Evolutionary conservation across 2,888 invertebrate genomes (phyloP), one percentile per base, ranked within the genome.

Genomic region (Acronicta leporina): DNA sequence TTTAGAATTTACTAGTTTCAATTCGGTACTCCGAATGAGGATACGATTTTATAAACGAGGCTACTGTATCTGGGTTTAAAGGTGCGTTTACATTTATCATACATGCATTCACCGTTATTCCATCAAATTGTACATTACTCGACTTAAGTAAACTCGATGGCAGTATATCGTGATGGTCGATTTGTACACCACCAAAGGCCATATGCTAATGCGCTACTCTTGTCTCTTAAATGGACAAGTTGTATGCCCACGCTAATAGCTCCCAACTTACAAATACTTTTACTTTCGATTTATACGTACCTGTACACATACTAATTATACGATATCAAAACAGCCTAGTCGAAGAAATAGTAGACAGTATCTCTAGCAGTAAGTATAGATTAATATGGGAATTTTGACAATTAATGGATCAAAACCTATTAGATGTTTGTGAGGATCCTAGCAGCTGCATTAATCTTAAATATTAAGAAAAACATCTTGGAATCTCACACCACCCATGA

Each of bases 191-290:
- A 59, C 55, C 67, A 89, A 88, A 91, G 88, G 91, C 87, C 88
- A 77, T 87, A 91, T 92, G 91, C 79, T 88, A 91, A 92, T 91
- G 83, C 70, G 66, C 80, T 74, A 52, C 49, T 71, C 75, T 70
- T 74, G 70, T 70, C 63, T 63, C 33, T 53, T 74, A 62, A 68
- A 76, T 80, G 77, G 83, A 82, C 84, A 85, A 81, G 81, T 77
- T 75, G 69, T n/a, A n/a, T 62, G 73, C 85, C 84, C 82, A 87
- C 84, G 82, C 82, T 80, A 80, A 83, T 72, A 79, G 77, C 79
- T 75, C 44, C 79, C 47, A 78, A 68, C 68, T 73, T 71, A 73
- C 72, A 69, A 62, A 72, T 76, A 85, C 87, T 91, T 86, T 90
- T 88, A 85, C 88, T 90, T 88, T 90, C 82, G 58, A 73, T 56